These are phyloP conservation scores for Hapalemur alaotrensis DNA, from an alignment of 2,797 vertebrate genomes.

Conservation along the genomic window DNA sequence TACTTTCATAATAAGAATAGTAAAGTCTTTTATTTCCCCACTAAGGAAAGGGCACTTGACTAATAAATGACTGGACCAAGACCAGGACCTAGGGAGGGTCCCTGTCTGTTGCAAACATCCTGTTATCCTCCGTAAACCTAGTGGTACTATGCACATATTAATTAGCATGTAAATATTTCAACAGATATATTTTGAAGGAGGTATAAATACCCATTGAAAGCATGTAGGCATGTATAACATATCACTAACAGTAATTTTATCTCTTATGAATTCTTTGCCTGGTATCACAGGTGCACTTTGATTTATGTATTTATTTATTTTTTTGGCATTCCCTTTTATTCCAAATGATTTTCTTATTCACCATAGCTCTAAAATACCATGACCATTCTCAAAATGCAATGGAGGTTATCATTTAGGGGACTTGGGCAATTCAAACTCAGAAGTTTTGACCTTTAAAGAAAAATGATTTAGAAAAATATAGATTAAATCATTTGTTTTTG, in stretches of 20 bases:
- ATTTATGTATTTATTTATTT: background rate
- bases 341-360: background rate
- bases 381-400: background rate
- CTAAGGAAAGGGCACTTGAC: background rate
- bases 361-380: background rate
- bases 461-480: slow-evolving; percentile 33
- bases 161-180: background rate
- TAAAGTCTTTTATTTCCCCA: background rate
- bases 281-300: background rate
- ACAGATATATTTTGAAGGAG: background rate
- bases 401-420: background rate
- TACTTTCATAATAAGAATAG: slow-evolving; percentile 1
- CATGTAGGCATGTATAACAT: background rate
- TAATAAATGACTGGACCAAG: background rate
- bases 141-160: background rate
- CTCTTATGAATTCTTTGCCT: background rate
- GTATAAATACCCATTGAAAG: background rate
- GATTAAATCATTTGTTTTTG: background rate
- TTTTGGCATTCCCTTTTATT: background rate
- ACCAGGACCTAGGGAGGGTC: background rate
- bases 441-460: background rate
- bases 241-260: background rate
- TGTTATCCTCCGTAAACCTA: background rate
- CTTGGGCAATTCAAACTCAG: background rate
- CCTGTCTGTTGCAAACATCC: background rate